Evolutionary conservation across 2,113 vertebrate genomes (phyloP).

Genomic region (Parotia lawesii): DNA sequence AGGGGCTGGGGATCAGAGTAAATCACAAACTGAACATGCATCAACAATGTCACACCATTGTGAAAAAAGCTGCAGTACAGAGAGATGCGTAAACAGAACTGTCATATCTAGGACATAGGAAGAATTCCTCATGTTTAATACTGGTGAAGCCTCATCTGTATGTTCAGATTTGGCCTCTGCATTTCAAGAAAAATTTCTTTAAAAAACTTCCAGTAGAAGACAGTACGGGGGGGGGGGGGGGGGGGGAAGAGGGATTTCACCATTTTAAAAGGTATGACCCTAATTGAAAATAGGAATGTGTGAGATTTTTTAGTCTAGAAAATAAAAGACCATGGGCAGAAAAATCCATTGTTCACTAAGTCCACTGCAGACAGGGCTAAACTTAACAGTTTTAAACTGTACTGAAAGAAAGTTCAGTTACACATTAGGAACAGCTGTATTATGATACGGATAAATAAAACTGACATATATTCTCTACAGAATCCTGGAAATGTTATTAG

Average conservation of each 20-base stretch:
- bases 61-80: neutral
- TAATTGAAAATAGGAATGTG: neutral
- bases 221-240: accelerated
- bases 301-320: neutral
- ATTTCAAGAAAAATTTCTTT: neutral
- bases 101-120: conserved; percentile 5
- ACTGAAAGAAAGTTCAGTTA: neutral
- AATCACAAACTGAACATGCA: neutral
- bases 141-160: neutral
- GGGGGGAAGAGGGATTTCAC: accelerated
- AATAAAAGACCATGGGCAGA: neutral
- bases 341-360: neutral
- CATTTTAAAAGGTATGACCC: neutral
- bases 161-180: neutral
- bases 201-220: neutral
- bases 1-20: neutral
- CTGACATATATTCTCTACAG: neutral
- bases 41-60: neutral
- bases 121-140: neutral
- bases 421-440: neutral
- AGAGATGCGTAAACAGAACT: conserved; percentile 15
- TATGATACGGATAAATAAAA: neutral
- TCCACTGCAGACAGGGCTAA: neutral
- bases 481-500: neutral
- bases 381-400: neutral